These are phyloP conservation scores for Pimephales promelas DNA, from an alignment of 2,113 vertebrate species.

Conservation along the genomic window DNA sequence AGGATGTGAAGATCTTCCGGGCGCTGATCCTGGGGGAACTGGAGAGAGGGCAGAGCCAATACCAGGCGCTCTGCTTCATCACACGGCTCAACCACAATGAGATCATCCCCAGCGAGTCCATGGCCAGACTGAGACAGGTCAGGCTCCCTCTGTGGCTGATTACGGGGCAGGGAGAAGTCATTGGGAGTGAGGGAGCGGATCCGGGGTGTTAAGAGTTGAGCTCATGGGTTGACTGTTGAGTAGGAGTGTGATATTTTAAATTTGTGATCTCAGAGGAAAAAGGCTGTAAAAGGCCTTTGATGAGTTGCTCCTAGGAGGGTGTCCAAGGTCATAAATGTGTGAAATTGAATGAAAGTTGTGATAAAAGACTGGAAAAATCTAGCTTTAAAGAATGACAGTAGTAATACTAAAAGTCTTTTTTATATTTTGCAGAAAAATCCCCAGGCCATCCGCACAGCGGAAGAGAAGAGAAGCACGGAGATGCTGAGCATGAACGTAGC, in stretches of 20 bases:
- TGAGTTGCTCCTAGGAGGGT: constrained; percentile 9
- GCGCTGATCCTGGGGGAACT: constrained; percentile 94
- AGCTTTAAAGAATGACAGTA: not conserved
- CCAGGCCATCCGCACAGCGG: constrained; percentile 84
- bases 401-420: constrained; percentile 4
- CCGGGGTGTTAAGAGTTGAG: not conserved
- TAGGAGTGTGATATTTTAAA: constrained; percentile 28
- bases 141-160: not conserved
- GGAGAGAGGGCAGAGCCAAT: constrained; percentile 95
- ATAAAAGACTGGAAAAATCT: not conserved
- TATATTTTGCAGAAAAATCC: constrained; percentile 86
- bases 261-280: not conserved
- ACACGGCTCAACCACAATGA: constrained; percentile 89
- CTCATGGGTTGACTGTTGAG: not conserved
- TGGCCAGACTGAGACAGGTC: constrained; percentile 95
- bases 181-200: not conserved
- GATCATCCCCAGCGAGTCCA: constrained; percentile 97
- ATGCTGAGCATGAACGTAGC: constrained; percentile 87
- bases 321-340: constrained; percentile 3
- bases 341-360: constrained; percentile 16
- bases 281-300: constrained; percentile 23
- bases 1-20: constrained; percentile 97
- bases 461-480: constrained; percentile 86
- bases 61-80: constrained; percentile 93
- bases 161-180: not conserved